Percentiles rank a stretch among this genome's conserved stretches.
phyloP scores from a whole-genome alignment of 92 coral and sea anemone species.

The Porites lobata region DNA sequence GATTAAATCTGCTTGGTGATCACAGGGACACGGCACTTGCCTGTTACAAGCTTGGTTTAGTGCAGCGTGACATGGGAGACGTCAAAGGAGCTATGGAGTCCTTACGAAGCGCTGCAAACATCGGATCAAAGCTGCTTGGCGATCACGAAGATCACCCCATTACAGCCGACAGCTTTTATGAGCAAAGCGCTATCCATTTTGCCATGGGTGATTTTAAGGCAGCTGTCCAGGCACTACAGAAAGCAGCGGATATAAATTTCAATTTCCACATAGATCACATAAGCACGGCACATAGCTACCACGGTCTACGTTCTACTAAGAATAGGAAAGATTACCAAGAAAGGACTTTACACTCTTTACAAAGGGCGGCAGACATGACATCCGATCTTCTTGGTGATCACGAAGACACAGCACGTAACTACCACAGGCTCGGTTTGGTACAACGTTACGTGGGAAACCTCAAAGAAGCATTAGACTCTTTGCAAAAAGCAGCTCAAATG shows the following conservation, averaged over 20 bases:
- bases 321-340: not conserved
- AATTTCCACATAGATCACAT: not conserved
- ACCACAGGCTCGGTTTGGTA: no score
- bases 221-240: no score
- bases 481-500: not conserved
- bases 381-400: not conserved
- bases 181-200: not conserved
- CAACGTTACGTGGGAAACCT: no score
- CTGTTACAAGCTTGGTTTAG: no score
- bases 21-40: no score
- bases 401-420: no score
- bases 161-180: not conserved
- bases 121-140: not conserved
- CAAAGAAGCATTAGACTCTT: not conserved
- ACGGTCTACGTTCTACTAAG: not conserved
- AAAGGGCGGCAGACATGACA: not conserved
- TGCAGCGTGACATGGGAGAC: no score
- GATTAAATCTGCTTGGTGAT: no score
- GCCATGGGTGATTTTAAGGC: no score
- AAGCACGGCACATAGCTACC: not conserved
- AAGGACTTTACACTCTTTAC: slow-evolving; percentile 8
- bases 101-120: not conserved
- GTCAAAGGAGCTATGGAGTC: not conserved
- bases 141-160: not conserved
- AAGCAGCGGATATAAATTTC: no score